Evolutionary conservation across 2,113 vertebrate species (phyloP).

Genomic region (Nothocercus julius): DNA sequence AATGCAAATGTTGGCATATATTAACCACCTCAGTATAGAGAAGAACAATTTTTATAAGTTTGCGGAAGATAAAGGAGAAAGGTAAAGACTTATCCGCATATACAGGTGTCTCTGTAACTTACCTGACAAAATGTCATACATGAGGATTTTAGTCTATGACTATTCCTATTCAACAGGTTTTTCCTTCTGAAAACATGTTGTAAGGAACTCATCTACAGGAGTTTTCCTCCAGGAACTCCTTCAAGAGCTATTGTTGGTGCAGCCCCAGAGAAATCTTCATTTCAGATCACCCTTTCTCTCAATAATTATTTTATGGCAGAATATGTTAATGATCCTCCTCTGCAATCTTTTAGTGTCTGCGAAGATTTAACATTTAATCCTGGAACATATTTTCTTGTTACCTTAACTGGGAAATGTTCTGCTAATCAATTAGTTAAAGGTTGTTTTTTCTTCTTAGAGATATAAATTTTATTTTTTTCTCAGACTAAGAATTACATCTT

Average conservation of each 20-base stretch:
- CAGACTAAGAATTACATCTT: no score
- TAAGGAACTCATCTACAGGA: background rate
- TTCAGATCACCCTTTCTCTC: background rate
- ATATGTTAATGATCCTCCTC: background rate
- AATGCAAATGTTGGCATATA: background rate
- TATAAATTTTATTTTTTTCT: no score
- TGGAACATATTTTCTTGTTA: no score
- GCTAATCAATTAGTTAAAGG: no score
- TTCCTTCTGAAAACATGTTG: background rate
- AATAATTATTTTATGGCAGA: background rate
- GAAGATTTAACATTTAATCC: no score
- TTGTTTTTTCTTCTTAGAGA: no score
- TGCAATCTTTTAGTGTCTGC: no score
- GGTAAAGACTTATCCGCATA: background rate
- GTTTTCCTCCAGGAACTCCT: background rate
- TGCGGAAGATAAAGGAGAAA: no score
- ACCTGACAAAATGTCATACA: background rate
- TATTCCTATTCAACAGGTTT: background rate
- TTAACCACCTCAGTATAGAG: background rate
- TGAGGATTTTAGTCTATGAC: background rate
- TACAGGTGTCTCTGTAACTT: background rate
- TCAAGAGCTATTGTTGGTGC: background rate
- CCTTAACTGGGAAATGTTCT: no score
- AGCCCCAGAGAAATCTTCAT: background rate
- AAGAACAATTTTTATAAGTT: no score